Percentiles rank a stretch among this genome's conserved stretches.
These are phyloP conservation scores for Uropsilus gracilis DNA, from an alignment of 2,113 vertebrate species.

Conservation along the genomic window DNA sequence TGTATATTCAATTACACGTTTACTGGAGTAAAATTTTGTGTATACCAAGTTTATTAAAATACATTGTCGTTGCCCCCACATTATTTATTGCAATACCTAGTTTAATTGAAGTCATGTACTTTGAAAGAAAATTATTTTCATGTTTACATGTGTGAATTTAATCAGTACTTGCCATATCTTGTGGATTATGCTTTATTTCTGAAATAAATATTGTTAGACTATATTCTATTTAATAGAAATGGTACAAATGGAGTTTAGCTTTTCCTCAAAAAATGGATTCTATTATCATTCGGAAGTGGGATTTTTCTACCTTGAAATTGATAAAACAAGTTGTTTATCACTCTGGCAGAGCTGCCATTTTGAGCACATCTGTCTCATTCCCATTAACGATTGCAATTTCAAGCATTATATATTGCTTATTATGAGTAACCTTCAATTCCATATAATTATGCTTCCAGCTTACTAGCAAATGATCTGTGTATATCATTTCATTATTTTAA, in stretches of 20 bases:
- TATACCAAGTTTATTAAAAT: slow-evolving; percentile 25
- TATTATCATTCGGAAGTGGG: not conserved
- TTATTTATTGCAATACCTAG: not conserved
- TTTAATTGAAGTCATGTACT: slow-evolving; percentile 22
- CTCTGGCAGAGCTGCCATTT: slow-evolving; percentile 66
- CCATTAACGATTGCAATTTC: not conserved
- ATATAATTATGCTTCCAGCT: slow-evolving; percentile 65
- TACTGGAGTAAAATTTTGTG: not conserved
- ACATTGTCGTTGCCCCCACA: not conserved
- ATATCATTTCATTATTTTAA: slow-evolving; percentile 54
- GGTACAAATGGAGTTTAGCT: not conserved
- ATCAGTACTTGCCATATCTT: not conserved
- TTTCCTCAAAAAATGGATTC: not conserved
- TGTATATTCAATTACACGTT: not conserved
- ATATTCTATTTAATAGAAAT: not conserved
- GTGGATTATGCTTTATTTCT: not conserved
- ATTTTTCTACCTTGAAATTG: slow-evolving; percentile 65
- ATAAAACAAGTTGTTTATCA: slow-evolving; percentile 73
- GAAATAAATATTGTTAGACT: not conserved
- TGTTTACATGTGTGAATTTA: not conserved
- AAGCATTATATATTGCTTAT: not conserved
- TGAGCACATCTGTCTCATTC: slow-evolving; percentile 19
- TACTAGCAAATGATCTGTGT: slow-evolving; percentile 67
- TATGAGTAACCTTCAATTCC: slow-evolving; percentile 59
- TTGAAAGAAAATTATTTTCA: not conserved